phyloP scores from a whole-genome alignment of 2,888 invertebrate species.

The Agrypnus murinus region DNA sequence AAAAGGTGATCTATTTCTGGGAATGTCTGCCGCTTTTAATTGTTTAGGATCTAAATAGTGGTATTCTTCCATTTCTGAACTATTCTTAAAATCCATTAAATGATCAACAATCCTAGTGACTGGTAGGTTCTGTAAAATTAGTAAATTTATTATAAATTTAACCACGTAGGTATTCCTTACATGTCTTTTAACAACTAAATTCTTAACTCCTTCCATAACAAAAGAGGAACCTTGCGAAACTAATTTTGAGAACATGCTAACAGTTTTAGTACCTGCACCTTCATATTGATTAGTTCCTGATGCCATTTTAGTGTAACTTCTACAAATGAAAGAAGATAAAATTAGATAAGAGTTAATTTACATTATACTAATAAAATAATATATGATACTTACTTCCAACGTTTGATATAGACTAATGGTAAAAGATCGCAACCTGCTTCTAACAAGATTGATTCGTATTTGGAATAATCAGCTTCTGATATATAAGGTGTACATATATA shows the following conservation, averaged over 20 bases:
- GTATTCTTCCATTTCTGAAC: conserved; percentile 89
- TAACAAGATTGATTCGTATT: conserved; percentile 85
- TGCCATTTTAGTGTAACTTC: conserved; percentile 86
- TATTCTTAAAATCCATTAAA: conserved; percentile 86
- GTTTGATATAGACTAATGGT: conserved; percentile 90
- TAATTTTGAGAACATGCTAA: conserved; percentile 98
- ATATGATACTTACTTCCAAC: conserved; percentile 85
- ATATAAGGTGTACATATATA: conserved; percentile 89
- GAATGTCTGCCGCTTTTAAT: conserved; percentile 81
- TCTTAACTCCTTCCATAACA: conserved; percentile 99
- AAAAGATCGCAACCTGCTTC: conserved; percentile 90
- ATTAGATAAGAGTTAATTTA: too few species aligned
- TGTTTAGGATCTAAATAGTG: conserved; percentile 97
- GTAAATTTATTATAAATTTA: neutral
- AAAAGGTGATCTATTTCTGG: conserved; percentile 82
- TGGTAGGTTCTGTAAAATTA: conserved; percentile 85
- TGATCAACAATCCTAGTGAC: conserved; percentile 95
- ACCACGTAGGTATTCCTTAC: conserved; percentile 77
- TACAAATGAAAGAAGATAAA: conserved; percentile 66
- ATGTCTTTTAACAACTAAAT: conserved; percentile 98
- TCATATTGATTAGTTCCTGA: conserved; percentile 87
- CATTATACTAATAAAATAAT: conserved; percentile 7
- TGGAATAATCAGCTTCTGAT: conserved; percentile 88
- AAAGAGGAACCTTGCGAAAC: conserved; percentile 98
- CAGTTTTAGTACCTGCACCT: conserved; percentile 95